Percentiles rank a stretch among this genome's conserved stretches.
Conservation (phyloP, 2,113 vertebrate genomes). For the Eptesicus fuscus region DNA sequence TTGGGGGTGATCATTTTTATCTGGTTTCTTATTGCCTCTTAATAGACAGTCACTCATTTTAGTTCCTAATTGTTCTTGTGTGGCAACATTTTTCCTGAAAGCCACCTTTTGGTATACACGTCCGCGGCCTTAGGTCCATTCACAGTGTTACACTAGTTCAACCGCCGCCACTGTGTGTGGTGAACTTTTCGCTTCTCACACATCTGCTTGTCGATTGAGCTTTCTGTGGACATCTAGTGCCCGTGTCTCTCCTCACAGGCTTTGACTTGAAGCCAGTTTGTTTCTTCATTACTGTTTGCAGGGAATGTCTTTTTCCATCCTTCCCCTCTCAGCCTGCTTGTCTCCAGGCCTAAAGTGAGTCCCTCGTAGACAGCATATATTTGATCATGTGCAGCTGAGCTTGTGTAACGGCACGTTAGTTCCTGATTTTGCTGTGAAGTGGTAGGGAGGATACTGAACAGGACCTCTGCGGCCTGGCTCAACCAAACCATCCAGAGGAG, state of each 20-base stretch:
- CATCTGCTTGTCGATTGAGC: background rate
- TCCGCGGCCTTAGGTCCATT: background rate
- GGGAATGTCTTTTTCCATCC: background rate
- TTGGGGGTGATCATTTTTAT: background rate
- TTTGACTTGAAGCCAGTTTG: background rate
- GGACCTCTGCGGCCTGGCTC: background rate
- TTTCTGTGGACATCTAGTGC: background rate
- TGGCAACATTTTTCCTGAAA: background rate
- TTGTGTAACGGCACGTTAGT: background rate
- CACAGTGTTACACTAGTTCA: background rate
- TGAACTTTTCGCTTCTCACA: fast-evolving
- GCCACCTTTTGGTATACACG: no score
- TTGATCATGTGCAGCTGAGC: background rate
- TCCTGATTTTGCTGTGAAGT: background rate
- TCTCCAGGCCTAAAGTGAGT: background rate
- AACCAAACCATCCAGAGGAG: background rate
- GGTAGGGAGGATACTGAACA: background rate
- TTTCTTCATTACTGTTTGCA: background rate
- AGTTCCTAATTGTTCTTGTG: background rate
- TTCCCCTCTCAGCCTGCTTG: background rate
- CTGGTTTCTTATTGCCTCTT: background rate
- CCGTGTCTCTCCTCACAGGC: background rate
- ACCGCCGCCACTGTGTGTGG: fast-evolving
- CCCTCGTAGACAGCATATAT: background rate
- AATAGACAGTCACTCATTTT: background rate